Base-by-base conservation (phyloP, 1,140 invertebrate genomes). In the Drosophila pseudoobscura region DNA sequence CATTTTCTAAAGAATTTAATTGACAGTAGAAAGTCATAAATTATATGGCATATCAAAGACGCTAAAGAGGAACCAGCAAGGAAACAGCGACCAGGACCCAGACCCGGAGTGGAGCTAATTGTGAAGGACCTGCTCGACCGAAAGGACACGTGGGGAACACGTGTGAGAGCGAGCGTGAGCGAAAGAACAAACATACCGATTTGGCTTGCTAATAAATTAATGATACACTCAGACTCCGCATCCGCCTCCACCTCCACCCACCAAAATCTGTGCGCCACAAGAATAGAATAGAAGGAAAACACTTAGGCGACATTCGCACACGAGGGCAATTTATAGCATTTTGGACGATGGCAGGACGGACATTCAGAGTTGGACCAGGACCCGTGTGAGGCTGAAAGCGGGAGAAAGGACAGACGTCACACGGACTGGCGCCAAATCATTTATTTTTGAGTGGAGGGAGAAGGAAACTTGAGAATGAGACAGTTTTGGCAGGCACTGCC, bases 131-230 rank as follows among this genome's bases (percentile, higher is more conserved):
- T 51, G 17, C 51, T 24, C 50, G 39, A 45, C 43, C 45, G 9
- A 5, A 2, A 46, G 43, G 29, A 52, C 2, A 54, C 11, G 69
- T 41, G 62, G 20, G 15, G 15, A 68, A 56, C 65, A 69, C 70
- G 65, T 76, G 65, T 68, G 78, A 64, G 75, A 31, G 53, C 26
- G 62, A 47, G 49, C 53, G 44, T 57, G 78, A 52, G 55, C 66
- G 52, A 63, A 62, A 60, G 64, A 20, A 63, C 60, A 69, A 75
- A 60, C 66, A 71, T 88, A 77, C 78, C 75, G 82, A 88, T 88
- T 88, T 88, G 84, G 66, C 68, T 88, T 83, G 78, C 84, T 83
- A 88, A 88, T 88, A 88, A 88, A 88, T 88, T 88, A 88, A 89
- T 88, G 83, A 88, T 88, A 82, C 69, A 68, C 75, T 83, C 58